Conservation (phyloP, 1,140 invertebrate species). For the Drosophila fuyamai region DNA sequence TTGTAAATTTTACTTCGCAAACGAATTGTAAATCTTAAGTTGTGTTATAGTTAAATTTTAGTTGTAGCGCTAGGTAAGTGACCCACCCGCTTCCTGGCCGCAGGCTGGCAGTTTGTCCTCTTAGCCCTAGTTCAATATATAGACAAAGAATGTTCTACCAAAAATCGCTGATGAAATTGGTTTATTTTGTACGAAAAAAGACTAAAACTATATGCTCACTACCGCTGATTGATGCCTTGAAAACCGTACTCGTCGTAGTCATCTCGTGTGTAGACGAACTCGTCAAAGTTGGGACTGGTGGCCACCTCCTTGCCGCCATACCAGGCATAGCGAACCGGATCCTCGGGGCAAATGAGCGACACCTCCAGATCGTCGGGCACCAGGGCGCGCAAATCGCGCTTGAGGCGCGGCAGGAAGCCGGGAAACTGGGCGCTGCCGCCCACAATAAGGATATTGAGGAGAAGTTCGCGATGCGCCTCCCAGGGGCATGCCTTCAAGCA, state of each 20-base stretch:
- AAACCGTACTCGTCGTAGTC: constrained; percentile 96
- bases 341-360: constrained; percentile 89
- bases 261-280: constrained; percentile 91
- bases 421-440: constrained; percentile 95
- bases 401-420: constrained; percentile 93
- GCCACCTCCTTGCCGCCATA: constrained; percentile 92
- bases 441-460: constrained; percentile 95
- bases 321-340: constrained; percentile 95
- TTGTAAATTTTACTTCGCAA: constrained; percentile 48
- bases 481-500: constrained; percentile 90
- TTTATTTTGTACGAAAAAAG: constrained; percentile 10
- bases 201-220: neutral
- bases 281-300: constrained; percentile 90
- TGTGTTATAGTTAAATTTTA: constrained; percentile 71
- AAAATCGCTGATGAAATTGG: neutral
- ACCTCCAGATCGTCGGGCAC: constrained; percentile 92
- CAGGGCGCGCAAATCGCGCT: constrained; percentile 91
- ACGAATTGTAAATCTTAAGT: constrained; percentile 57
- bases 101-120: constrained; percentile 23
- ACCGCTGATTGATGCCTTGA: constrained; percentile 58
- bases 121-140: constrained; percentile 40
- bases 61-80: constrained; percentile 48
- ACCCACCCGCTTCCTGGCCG: constrained; percentile 15
- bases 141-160: constrained; percentile 37
- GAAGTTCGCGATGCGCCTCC: constrained; percentile 92